Percentiles rank a stretch among this genome's conserved stretches.
Conservation (phyloP, 2,888 invertebrate species). For the Trissolcus brochymenae region DNA sequence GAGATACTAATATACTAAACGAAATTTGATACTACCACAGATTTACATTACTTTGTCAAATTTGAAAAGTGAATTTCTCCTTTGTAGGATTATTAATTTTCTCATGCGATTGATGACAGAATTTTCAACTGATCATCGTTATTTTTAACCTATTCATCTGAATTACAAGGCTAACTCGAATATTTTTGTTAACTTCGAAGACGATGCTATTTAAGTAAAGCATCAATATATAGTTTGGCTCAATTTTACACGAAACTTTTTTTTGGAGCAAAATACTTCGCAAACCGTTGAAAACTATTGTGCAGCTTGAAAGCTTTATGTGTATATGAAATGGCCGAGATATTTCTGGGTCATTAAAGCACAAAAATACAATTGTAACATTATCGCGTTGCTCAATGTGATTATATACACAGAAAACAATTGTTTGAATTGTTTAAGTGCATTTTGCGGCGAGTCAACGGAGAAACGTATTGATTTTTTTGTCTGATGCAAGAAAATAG, state of each 20-base stretch:
- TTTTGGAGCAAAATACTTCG: slow-evolving; percentile 19
- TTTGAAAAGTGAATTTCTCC: no score
- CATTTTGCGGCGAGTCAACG: slow-evolving; percentile 8
- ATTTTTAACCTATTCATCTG: not conserved
- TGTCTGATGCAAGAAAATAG: slow-evolving; percentile 2
- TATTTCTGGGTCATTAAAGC: slow-evolving; percentile 54
- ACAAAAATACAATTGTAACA: slow-evolving; percentile 48
- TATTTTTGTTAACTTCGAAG: not conserved
- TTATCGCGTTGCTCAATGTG: slow-evolving; percentile 19
- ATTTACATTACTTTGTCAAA: no score
- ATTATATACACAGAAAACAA: slow-evolving; percentile 16
- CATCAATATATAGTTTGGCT: slow-evolving; percentile 28
- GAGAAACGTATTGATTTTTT: slow-evolving; percentile 28
- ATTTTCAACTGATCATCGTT: no score
- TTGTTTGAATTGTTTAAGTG: not conserved
- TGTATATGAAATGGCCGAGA: slow-evolving; percentile 38
- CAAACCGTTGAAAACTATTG: slow-evolving; percentile 22
- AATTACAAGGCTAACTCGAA: not conserved
- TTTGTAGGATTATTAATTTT: no score
- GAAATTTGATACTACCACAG: no score
- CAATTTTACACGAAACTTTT: slow-evolving; percentile 16
- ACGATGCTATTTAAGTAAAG: slow-evolving; percentile 22
- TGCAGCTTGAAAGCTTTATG: slow-evolving; percentile 36
- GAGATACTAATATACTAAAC: no score
- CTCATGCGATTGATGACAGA: no score